These are phyloP conservation scores for Drosophila seguyi DNA, from an alignment of 1,140 invertebrate genomes.

Conservation along the genomic window DNA sequence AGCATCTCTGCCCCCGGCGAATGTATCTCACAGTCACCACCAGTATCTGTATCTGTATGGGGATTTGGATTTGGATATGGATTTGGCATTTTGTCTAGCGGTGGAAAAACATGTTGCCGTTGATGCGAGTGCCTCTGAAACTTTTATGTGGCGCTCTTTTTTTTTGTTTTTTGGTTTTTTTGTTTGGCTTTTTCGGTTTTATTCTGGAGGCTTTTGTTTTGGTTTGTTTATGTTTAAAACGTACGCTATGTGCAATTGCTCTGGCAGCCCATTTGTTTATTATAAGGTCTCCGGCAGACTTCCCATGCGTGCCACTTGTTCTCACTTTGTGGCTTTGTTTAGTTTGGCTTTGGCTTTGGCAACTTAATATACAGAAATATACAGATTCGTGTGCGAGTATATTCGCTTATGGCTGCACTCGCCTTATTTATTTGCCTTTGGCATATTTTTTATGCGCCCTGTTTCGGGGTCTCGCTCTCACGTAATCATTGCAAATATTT, in stretches of 20 bases:
- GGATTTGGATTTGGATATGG: slow-evolving; percentile 13
- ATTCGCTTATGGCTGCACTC: slow-evolving; percentile 42
- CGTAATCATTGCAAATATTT: slow-evolving; percentile 72
- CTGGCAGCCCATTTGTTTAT: slow-evolving; percentile 79
- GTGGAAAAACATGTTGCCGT: slow-evolving; percentile 73
- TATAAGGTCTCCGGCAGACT: slow-evolving; percentile 71
- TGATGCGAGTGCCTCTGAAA: slow-evolving; percentile 70
- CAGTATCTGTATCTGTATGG: slow-evolving; percentile 12
- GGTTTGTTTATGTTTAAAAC: slow-evolving; percentile 78
- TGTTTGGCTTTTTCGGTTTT: slow-evolving; percentile 34
- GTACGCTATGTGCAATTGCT: slow-evolving; percentile 76
- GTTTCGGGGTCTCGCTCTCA: slow-evolving; percentile 33
- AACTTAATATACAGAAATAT: slow-evolving; percentile 59
- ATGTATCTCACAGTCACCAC: slow-evolving; percentile 27
- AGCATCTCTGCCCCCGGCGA: slow-evolving; percentile 11
- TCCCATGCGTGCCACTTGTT: slow-evolving; percentile 78
- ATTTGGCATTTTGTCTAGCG: slow-evolving; percentile 74
- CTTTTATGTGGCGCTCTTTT: slow-evolving; percentile 56
- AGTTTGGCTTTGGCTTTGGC: slow-evolving; percentile 47
- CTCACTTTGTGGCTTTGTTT: slow-evolving; percentile 50
- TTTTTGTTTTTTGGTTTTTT: slow-evolving; percentile 20
- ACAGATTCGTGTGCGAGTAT: slow-evolving; percentile 18
- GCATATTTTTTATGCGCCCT: slow-evolving; percentile 43
- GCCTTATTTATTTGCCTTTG: slow-evolving; percentile 50
- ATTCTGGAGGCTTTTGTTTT: slow-evolving; percentile 30